Evolutionary conservation across 2,888 invertebrate genomes (phyloP), one percentile per base, ranked within the genome.

Genomic region (Temnothorax rugatulus): DNA sequence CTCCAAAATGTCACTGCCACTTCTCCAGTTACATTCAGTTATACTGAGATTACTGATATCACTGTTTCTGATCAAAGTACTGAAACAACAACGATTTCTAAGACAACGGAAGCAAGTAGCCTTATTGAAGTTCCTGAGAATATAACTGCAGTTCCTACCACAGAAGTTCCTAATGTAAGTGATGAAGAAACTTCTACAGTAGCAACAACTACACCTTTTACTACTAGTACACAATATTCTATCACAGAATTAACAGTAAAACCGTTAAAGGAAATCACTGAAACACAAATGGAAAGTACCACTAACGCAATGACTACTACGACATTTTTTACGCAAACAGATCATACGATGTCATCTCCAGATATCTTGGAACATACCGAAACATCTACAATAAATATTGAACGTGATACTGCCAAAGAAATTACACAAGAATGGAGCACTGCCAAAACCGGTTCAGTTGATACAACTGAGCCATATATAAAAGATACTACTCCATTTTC

Each of bases 221-320:
- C 54, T 57, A 73, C 54, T 38, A 34, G 4, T 34, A 38, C 38
- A 3, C 73, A 59, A 52, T 73, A 74, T 66, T 34, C 13, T 38
- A 59, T 25, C 8, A 71, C 69, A 66, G 84, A 84, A 50, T 82
- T 76, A 64, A 85, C 77, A 29, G 50, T 63, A 25, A 75, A 82
- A 25, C 47, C 64, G 7, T 74, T 73, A 64, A 47, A 86, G 38
- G 57, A 68, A 57, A 77, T 44, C n/a, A 86, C 77, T 74, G 50
- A 73, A 8, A n/a, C 57, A 34, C 13, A 59, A 38, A 21, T 52
- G 11, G 57, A 71, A 41, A 69, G 15, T 38, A 77, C 29, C n/a
- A 57, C 18, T 54, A 50, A 13, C 15, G 34, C 57, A n/a, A 66
- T 34, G 50, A 41, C 21, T 38, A 29, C 52, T 57, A 52, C 64